phyloP scores from a whole-genome alignment of 1,140 invertebrate genomes.

The Polyergus mexicanus region DNA sequence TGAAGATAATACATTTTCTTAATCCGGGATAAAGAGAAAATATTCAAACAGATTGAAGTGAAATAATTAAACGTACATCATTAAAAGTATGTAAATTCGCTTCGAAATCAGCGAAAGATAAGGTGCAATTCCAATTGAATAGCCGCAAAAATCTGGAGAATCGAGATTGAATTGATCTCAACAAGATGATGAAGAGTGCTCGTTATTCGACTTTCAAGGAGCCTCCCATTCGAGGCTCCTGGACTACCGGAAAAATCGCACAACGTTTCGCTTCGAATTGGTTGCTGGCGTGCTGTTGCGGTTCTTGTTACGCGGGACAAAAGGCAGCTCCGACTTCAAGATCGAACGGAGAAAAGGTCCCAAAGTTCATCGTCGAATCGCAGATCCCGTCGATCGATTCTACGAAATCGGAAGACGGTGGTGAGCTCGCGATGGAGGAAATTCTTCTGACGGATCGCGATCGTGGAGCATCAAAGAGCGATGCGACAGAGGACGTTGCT shows the following conservation, averaged over 20 bases:
- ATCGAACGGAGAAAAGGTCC: neutral
- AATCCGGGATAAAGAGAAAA: neutral
- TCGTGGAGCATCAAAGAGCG: neutral
- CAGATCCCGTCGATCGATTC: conserved; percentile 19
- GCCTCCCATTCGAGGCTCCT: conserved; percentile 32
- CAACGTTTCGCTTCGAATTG: conserved; percentile 62
- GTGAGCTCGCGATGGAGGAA: neutral
- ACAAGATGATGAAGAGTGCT: conserved; percentile 56
- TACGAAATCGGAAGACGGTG: conserved; percentile 10
- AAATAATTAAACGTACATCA: too few species aligned
- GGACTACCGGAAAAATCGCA: conserved; percentile 47
- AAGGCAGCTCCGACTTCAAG: neutral
- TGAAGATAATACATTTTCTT: neutral
- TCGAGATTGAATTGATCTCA: neutral
- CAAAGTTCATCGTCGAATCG: neutral
- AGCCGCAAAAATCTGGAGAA: neutral
- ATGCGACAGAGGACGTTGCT: neutral
- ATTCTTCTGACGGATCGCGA: neutral
- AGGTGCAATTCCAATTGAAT: neutral
- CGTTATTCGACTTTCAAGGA: conserved; percentile 72
- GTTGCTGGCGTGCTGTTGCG: conserved; percentile 69
- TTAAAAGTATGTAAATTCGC: neutral
- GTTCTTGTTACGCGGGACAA: conserved; percentile 48
- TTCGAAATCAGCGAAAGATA: neutral
- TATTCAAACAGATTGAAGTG: neutral